These are phyloP conservation scores for Rhea americana DNA, from an alignment of 2,113 vertebrate genomes.

Conservation along the genomic window DNA sequence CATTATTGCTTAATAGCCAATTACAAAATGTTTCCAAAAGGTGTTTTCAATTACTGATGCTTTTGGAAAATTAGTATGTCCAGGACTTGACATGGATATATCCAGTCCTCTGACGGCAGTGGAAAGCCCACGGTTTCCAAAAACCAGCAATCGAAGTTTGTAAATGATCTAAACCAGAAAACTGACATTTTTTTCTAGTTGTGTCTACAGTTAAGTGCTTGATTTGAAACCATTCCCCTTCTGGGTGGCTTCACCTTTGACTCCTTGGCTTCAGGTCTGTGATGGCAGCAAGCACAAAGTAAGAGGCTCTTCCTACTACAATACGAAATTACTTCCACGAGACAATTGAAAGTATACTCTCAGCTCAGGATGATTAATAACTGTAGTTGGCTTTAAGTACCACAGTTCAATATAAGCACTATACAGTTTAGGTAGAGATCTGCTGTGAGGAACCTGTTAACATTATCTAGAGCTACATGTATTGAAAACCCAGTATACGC, in stretches of 20 bases:
- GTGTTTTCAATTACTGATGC: conserved; percentile 3
- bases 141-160: not conserved
- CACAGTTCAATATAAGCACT: not conserved
- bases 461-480: not conserved
- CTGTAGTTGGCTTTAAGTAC: not conserved
- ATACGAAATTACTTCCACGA: conserved; percentile 6
- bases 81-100: not conserved
- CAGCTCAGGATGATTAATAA: not conserved
- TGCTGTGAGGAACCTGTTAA: not conserved
- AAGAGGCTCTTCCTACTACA: not conserved
- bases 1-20: not conserved
- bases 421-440: not conserved
- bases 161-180: not conserved
- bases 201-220: not conserved
- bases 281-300: not conserved
- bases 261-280: not conserved
- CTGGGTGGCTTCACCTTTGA: not conserved
- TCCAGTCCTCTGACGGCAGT: not conserved
- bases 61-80: not conserved
- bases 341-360: not conserved
- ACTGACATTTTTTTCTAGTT: not conserved
- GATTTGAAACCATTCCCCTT: not conserved
- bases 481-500: not conserved
- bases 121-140: not conserved
- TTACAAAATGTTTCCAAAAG: not conserved